phyloP scores from a whole-genome alignment of 2,797 vertebrate species.

The Coregonus sp. region DNA sequence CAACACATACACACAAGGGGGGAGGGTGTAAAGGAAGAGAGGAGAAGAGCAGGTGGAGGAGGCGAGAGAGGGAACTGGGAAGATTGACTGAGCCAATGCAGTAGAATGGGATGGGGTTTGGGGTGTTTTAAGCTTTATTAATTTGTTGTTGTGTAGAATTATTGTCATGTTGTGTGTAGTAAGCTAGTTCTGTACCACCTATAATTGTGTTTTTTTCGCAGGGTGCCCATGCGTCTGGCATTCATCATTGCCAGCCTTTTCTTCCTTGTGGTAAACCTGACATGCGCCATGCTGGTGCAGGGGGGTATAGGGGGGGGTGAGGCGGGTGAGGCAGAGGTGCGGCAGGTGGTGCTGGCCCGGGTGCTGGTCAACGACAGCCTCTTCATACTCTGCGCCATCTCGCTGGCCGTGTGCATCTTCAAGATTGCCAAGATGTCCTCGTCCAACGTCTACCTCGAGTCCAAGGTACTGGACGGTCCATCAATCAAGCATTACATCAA shows the following conservation, averaged over 20 bases:
- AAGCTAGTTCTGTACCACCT: not conserved
- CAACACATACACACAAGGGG: too few species aligned
- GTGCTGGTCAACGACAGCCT: constrained; percentile 90
- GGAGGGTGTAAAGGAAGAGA: not conserved
- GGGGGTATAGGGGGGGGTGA: constrained; percentile 75
- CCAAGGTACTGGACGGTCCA: constrained; percentile 69
- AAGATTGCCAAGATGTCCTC: constrained; percentile 94
- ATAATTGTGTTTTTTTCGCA: constrained; percentile 46
- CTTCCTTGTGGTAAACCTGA: constrained; percentile 91
- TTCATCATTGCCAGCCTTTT: constrained; percentile 84
- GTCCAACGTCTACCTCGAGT: constrained; percentile 97
- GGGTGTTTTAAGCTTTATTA: not conserved
- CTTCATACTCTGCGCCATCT: constrained; percentile 90
- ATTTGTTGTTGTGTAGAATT: not conserved
- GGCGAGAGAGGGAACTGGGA: not conserved
- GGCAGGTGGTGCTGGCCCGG: constrained; percentile 82
- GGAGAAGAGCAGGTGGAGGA: not conserved
- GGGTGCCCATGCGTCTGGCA: constrained; percentile 84
- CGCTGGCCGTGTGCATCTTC: constrained; percentile 88
- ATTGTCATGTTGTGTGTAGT: not conserved
- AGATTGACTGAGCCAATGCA: not conserved
- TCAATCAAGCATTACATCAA: not conserved
- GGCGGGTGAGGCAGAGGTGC: constrained; percentile 71
- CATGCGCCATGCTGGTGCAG: constrained; percentile 87
- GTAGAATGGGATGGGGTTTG: not conserved